Percentiles rank a stretch among this genome's conserved stretches.
Evolutionary conservation across 2,113 vertebrate species (phyloP).

Genomic region (Prionailurus viverrinus): DNA sequence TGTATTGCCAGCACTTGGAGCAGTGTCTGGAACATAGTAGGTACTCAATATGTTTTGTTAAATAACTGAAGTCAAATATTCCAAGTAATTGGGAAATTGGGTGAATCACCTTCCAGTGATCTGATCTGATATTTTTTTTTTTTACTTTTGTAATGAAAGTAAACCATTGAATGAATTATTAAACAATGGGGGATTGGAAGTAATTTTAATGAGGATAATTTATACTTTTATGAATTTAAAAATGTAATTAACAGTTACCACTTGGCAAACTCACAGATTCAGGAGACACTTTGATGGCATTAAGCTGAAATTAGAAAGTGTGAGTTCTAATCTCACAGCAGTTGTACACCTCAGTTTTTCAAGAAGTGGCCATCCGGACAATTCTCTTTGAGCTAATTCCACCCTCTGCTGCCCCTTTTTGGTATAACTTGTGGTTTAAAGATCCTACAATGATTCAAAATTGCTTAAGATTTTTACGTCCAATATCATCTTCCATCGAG

Average conservation of each 20-base stretch:
- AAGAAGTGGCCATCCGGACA: neutral
- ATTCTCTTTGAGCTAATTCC: neutral
- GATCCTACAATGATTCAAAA: neutral
- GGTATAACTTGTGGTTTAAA: neutral
- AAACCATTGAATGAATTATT: slow-evolving; percentile 22
- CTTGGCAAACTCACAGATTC: neutral
- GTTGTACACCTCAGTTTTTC: neutral
- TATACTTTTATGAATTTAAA: slow-evolving; percentile 53
- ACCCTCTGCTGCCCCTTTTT: neutral
- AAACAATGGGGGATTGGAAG: neutral
- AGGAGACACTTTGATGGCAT: neutral
- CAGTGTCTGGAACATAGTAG: neutral
- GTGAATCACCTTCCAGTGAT: neutral
- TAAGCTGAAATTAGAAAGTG: neutral
- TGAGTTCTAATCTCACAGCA: neutral
- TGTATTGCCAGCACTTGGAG: neutral
- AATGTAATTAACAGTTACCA: slow-evolving; percentile 27
- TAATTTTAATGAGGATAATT: slow-evolving; percentile 42
- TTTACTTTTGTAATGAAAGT: slow-evolving; percentile 2
- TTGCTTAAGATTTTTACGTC: neutral
- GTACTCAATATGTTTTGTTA: neutral
- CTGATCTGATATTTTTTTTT: neutral
- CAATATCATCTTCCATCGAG: neutral
- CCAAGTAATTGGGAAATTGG: neutral
- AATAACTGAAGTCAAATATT: neutral